Conservation (phyloP, 1,140 invertebrate genomes). For the Brachionus sp. region DNA sequence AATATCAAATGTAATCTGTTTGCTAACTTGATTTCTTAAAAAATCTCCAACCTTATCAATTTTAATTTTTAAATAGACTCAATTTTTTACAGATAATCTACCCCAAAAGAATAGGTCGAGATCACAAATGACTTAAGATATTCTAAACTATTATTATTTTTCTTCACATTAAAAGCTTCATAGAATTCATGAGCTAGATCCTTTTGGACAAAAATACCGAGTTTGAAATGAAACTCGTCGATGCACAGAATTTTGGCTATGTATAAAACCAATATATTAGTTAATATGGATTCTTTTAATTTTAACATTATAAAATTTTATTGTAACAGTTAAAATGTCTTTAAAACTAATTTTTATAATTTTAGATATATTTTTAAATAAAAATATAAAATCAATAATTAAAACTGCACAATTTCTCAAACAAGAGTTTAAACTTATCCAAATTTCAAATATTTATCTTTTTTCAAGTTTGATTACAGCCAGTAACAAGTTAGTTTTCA, state of each 20-base stretch:
- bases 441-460: too few species aligned
- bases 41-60: not conserved
- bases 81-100: not conserved
- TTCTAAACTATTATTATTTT: not conserved
- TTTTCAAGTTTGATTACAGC: too few species aligned
- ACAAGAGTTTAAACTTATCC: too few species aligned
- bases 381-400: too few species aligned
- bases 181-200: not conserved
- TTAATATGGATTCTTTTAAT: not conserved
- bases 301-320: not conserved
- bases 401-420: too few species aligned
- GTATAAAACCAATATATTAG: not conserved
- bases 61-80: not conserved
- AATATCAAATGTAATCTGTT: not conserved
- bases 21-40: slow-evolving; percentile 3
- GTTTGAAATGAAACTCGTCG: not conserved
- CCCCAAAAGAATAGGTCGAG: slow-evolving; percentile 35
- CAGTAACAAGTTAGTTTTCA: too few species aligned
- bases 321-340: too few species aligned
- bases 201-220: slow-evolving; percentile 17
- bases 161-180: not conserved
- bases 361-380: too few species aligned
- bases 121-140: slow-evolving; percentile 34
- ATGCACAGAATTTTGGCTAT: not conserved
- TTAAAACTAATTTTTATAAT: too few species aligned